Percentiles rank a stretch among this genome's conserved stretches.
These are phyloP conservation scores for Brachypterus glaber DNA, from an alignment of 2,888 invertebrate genomes.

Conservation along the genomic window DNA sequence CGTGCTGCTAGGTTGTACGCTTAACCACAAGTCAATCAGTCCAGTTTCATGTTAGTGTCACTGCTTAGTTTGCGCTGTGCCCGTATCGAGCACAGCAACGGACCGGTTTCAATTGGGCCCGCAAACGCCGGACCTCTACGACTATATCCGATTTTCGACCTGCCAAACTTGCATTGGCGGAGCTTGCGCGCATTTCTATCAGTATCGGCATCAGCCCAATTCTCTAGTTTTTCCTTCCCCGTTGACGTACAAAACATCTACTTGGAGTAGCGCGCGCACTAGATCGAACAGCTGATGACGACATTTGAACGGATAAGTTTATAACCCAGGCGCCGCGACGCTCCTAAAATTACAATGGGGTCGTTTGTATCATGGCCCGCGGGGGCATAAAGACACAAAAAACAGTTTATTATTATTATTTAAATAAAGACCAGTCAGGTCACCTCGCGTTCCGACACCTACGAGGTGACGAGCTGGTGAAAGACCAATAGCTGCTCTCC, in stretches of 20 bases:
- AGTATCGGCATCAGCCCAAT: too few species aligned
- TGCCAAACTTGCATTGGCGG: slow-evolving; percentile 27
- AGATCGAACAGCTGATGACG: slow-evolving; percentile 35
- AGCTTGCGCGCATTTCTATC: slow-evolving; percentile 25
- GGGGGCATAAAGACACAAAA: too few species aligned
- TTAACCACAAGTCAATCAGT: slow-evolving; percentile 37
- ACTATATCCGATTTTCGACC: slow-evolving; percentile 23
- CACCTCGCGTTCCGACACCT: too few species aligned
- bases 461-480: too few species aligned
- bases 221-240: slow-evolving; percentile 4
- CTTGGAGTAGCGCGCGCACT: slow-evolving; percentile 31
- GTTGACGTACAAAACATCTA: too few species aligned
- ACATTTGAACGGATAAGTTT: slow-evolving; percentile 25
- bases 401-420: too few species aligned
- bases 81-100: slow-evolving; percentile 11
- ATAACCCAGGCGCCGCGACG: too few species aligned
- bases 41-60: slow-evolving; percentile 36
- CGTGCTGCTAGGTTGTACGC: neutral
- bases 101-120: slow-evolving; percentile 14
- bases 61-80: slow-evolving; percentile 26
- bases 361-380: too few species aligned
- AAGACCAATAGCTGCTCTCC: too few species aligned
- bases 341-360: too few species aligned
- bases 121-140: slow-evolving; percentile 25
- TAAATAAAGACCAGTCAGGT: too few species aligned